These are phyloP conservation scores for Saccostrea echinata DNA, from an alignment of 1,140 invertebrate genomes.

Conservation along the genomic window DNA sequence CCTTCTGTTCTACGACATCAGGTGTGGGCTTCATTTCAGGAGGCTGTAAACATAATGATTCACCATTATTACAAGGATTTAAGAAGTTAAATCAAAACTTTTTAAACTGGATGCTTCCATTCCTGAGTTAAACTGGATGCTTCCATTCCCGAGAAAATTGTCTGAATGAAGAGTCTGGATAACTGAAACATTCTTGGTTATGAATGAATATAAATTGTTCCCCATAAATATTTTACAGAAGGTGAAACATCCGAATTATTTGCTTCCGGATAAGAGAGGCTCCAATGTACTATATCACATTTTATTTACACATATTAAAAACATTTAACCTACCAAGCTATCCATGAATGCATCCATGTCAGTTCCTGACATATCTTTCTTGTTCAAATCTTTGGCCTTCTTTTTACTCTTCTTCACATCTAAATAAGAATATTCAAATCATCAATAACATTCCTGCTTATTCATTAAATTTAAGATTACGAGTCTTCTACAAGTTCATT, in stretches of 20 bases:
- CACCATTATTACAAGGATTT: not conserved
- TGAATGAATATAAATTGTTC: no score
- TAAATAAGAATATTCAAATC: not conserved
- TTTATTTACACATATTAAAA: not conserved
- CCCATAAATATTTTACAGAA: no score
- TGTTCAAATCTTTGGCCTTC: slow-evolving; percentile 68
- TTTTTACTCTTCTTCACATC: slow-evolving; percentile 59
- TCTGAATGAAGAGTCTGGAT: no score
- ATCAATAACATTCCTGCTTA: not conserved
- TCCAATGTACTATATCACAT: not conserved
- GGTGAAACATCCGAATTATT: no score
- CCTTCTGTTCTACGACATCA: slow-evolving; percentile 20
- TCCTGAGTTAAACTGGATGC: not conserved
- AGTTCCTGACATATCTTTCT: slow-evolving; percentile 67
- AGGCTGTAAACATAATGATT: not conserved
- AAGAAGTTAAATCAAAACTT: not conserved
- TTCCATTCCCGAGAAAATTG: not conserved
- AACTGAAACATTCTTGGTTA: no score
- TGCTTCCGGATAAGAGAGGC: no score
- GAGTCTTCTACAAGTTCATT: no score
- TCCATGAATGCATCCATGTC: slow-evolving; percentile 70
- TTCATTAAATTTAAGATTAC: not conserved
- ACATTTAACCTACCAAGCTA: slow-evolving; percentile 4
- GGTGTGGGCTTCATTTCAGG: not conserved
- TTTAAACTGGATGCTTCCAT: not conserved